Percentiles rank a stretch among this genome's conserved stretches.
Evolutionary conservation across 2,113 vertebrate species (phyloP).

Genomic region (Todiramphus saurophagus): DNA sequence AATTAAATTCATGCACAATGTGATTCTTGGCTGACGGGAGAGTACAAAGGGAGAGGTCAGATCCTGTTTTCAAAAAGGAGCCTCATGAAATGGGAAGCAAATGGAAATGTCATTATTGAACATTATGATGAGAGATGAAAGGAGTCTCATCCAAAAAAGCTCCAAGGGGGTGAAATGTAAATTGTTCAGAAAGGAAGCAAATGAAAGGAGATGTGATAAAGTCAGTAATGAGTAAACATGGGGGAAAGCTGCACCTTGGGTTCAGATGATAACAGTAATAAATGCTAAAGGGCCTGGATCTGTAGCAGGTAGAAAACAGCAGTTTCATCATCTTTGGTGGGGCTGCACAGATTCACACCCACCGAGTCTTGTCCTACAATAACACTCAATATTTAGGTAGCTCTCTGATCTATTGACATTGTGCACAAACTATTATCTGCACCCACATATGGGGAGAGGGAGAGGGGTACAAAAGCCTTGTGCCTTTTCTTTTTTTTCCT

Average conservation of each 20-base stretch:
- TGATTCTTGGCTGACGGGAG: slow-evolving; percentile 46
- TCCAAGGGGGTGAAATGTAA: slow-evolving; percentile 65
- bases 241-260: background rate
- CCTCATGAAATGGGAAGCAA: slow-evolving; percentile 60
- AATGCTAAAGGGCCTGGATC: background rate
- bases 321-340: background rate
- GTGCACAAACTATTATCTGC: background rate
- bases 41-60: slow-evolving; percentile 59
- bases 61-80: slow-evolving; percentile 50
- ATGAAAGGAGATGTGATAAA: slow-evolving; percentile 53
- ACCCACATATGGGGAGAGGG: background rate
- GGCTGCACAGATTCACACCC: background rate
- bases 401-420: background rate
- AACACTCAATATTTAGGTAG: background rate
- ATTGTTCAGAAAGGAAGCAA: slow-evolving; percentile 52
- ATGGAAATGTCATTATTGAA: slow-evolving; percentile 70
- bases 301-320: background rate
- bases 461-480: background rate
- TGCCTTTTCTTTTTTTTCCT: background rate
- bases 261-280: slow-evolving; percentile 5
- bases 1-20: slow-evolving; percentile 52
- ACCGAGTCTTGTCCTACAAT: background rate
- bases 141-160: slow-evolving; percentile 7
- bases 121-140: slow-evolving; percentile 71
- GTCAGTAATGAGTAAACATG: slow-evolving; percentile 40